Conservation (phyloP, 1,140 invertebrate genomes). For the Eurosta solidaginis region DNA sequence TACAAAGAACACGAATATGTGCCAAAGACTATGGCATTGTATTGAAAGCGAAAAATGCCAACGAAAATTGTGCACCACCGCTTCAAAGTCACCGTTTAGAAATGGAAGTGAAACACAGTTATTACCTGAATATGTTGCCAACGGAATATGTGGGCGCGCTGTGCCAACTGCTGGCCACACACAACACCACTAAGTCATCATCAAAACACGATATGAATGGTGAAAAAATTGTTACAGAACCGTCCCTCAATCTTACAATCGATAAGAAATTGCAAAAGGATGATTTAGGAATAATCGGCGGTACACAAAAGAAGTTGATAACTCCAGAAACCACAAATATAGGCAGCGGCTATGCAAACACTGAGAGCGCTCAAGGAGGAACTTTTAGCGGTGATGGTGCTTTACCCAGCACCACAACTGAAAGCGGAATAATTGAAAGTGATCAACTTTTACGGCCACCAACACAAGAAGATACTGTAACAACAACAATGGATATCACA, state of each 20-base stretch:
- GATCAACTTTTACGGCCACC: neutral
- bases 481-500: no score
- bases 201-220: neutral
- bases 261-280: constrained; percentile 47
- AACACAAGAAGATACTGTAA: neutral
- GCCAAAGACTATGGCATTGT: constrained; percentile 39
- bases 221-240: constrained; percentile 13
- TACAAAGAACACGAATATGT: constrained; percentile 47
- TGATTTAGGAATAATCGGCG: constrained; percentile 28
- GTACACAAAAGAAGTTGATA: constrained; percentile 22
- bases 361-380: neutral
- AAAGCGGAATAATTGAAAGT: neutral
- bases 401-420: neutral
- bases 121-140: constrained; percentile 67
- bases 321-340: neutral
- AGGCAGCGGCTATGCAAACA: neutral
- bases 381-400: neutral
- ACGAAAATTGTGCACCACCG: neutral
- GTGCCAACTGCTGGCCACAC: constrained; percentile 60
- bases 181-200: constrained; percentile 16
- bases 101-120: constrained; percentile 51
- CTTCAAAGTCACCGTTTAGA: neutral
- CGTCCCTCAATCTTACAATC: constrained; percentile 59
- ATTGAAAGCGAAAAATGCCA: neutral
- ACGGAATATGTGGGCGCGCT: constrained; percentile 74